phyloP scores from a whole-genome alignment of 2,113 vertebrate species.

The Setophaga kirtlandii region DNA sequence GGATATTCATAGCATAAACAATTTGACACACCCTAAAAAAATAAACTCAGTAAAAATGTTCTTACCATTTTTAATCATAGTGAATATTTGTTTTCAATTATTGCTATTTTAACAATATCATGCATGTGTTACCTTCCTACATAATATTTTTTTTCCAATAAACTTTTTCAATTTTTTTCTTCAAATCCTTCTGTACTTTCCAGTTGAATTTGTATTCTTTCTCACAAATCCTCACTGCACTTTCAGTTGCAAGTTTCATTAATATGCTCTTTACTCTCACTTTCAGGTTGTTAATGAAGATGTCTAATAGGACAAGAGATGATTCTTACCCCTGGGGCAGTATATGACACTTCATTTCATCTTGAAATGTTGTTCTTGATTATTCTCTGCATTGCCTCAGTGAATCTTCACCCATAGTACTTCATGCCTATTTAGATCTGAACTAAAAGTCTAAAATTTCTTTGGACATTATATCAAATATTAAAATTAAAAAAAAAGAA shows the following conservation, averaged over 20 bases:
- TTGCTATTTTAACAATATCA: neutral
- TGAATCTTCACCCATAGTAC: neutral
- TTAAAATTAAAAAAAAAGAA: neutral
- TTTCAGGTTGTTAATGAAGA: constrained; percentile 1
- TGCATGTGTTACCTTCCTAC: neutral
- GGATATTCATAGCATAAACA: neutral
- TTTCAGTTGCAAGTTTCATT: neutral
- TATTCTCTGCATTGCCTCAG: neutral
- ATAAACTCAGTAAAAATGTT: neutral
- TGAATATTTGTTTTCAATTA: neutral
- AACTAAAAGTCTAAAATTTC: neutral
- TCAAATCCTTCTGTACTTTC: neutral
- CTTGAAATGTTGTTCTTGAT: neutral
- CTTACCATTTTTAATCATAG: neutral
- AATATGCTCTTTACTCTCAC: neutral
- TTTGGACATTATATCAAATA: neutral
- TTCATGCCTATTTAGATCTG: neutral
- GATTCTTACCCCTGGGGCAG: neutral
- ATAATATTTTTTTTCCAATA: neutral
- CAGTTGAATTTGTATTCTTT: neutral
- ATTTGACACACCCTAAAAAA: neutral
- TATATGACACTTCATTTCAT: neutral
- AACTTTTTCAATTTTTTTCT: neutral
- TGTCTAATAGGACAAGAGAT: neutral
- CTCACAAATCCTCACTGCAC: neutral